A percentile compares a stretch with the other conserved stretches of the same genome.
Evolutionary conservation across 2,888 invertebrate genomes (phyloP).

Genomic region (Oscheius sp.): DNA sequence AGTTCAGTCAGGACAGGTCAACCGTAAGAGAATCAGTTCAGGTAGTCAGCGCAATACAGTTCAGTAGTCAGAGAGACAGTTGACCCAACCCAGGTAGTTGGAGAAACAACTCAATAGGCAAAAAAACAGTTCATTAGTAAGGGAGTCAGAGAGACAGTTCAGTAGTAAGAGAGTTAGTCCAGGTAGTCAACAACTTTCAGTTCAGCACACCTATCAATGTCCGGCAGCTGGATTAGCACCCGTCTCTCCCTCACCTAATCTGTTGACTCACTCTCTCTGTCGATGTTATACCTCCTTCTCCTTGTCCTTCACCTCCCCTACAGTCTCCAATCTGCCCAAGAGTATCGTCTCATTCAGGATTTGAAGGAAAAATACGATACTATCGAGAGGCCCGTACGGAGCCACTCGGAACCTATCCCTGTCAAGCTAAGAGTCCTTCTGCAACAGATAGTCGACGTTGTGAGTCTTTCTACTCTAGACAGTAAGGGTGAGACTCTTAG

Average conservation of each 20-base stretch:
- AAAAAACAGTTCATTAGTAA: not conserved
- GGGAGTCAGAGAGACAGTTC: not conserved
- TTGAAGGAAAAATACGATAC: conserved; percentile 54
- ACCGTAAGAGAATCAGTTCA: too few relatives aligned
- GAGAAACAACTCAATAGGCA: too few relatives aligned
- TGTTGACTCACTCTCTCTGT: conserved; percentile 20
- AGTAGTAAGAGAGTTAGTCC: not conserved
- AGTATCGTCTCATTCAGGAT: conserved; percentile 36
- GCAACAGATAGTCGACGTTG: conserved; percentile 67
- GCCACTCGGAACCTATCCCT: conserved; percentile 58
- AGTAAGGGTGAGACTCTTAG: conserved; percentile 78
- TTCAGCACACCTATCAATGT: conserved; percentile 1
- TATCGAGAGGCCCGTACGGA: conserved; percentile 63
- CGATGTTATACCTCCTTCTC: conserved; percentile 8
- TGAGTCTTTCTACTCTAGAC: conserved; percentile 16
- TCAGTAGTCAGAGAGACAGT: too few relatives aligned
- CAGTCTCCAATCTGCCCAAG: conserved; percentile 23
- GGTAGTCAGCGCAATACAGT: too few relatives aligned
- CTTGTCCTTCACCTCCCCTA: not conserved
- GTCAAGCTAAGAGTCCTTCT: conserved; percentile 61
- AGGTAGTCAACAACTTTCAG: not conserved
- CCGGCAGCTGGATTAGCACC: conserved; percentile 20
- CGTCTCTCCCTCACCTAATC: conserved; percentile 6
- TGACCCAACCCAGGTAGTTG: too few relatives aligned
- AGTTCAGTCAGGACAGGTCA: too few relatives aligned